Evolutionary conservation across 2,113 vertebrate species (phyloP).

Genomic region (Pseudorasbora parva): DNA sequence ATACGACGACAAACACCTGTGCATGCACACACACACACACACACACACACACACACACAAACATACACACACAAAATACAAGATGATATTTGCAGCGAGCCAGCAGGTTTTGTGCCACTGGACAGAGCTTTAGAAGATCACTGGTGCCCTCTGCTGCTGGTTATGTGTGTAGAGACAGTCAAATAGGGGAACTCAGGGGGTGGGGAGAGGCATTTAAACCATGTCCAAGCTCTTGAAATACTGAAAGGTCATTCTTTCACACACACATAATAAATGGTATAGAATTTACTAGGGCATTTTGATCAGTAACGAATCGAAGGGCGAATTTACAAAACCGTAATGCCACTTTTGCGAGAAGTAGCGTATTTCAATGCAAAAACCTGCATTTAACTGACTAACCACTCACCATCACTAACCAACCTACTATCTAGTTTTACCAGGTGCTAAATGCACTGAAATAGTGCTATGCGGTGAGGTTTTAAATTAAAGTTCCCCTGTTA

Average conservation of each 20-base stretch:
- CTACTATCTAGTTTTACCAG: neutral
- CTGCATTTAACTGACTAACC: neutral
- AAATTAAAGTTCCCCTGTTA: no score
- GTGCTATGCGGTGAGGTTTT: no score
- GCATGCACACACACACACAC: neutral
- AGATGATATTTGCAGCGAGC: conserved; percentile 14
- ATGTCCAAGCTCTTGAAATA: conserved; percentile 12
- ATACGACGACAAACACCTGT: neutral
- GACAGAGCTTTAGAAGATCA: conserved; percentile 40
- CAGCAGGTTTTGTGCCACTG: neutral
- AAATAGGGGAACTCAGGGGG: neutral
- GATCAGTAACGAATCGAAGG: neutral
- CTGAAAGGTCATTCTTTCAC: conserved; percentile 21
- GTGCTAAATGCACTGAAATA: neutral
- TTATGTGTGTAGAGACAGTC: neutral
- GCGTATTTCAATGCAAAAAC: neutral
- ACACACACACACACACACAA: conserved; percentile 5
- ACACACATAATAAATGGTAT: conserved; percentile 6
- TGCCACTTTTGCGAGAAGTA: neutral
- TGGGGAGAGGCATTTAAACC: conserved; percentile 20
- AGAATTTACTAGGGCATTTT: conserved; percentile 29
- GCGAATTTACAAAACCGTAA: neutral
- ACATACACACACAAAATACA: no score
- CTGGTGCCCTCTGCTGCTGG: conserved; percentile 67
- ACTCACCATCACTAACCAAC: neutral